Evolutionary conservation across 1,140 invertebrate species (phyloP).

Genomic region (Uloborus diversus): DNA sequence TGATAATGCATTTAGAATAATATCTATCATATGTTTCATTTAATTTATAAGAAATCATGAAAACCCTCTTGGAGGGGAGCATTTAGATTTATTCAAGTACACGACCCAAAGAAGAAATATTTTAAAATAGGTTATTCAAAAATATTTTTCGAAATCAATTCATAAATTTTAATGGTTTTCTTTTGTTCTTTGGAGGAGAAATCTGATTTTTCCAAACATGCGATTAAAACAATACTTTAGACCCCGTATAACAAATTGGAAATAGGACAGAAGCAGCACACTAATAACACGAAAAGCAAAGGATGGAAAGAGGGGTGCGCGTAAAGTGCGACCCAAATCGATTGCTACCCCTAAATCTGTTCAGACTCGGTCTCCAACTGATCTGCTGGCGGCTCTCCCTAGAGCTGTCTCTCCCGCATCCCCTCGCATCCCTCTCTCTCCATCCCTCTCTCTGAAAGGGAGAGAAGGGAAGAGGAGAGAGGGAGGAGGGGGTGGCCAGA

Average conservation of each 20-base stretch:
- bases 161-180: neutral
- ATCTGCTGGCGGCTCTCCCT: slow-evolving; percentile 23
- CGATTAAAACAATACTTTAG: no score
- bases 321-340: slow-evolving; percentile 46
- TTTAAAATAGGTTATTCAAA: no score
- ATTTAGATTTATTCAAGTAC: no score
- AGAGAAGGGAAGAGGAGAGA: neutral
- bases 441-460: neutral
- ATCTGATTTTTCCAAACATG: no score
- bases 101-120: no score
- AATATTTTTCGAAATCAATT: no score
- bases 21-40: no score
- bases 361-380: slow-evolving; percentile 39
- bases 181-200: slow-evolving; percentile 1
- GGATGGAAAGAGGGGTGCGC: neutral
- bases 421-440: slow-evolving; percentile 1
- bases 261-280: slow-evolving; percentile 7
- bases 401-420: neutral
- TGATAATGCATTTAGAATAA: no score
- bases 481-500: slow-evolving; percentile 38
- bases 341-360: slow-evolving; percentile 43
- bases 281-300: slow-evolving; percentile 20
- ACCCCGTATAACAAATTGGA: no score
- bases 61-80: no score
- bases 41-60: no score